Conservation (phyloP, 2,113 vertebrate genomes). For the Xiphophorus couchianus region DNA sequence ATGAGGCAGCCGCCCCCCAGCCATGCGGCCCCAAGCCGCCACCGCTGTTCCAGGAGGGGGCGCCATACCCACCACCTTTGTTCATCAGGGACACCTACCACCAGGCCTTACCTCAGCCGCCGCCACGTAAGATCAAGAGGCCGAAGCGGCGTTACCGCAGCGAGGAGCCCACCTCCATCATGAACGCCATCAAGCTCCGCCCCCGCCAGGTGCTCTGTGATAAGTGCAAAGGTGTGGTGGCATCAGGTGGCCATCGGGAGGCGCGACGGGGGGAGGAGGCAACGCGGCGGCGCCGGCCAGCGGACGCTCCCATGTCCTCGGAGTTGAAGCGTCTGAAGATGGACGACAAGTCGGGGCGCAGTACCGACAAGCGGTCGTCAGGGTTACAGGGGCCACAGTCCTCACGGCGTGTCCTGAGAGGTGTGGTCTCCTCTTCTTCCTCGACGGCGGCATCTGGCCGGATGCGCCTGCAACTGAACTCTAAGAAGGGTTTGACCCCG, state of each 20-base stretch:
- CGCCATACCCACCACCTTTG: slow-evolving; percentile 94
- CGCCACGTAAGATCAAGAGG: slow-evolving; percentile 94
- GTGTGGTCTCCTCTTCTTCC: slow-evolving; percentile 64
- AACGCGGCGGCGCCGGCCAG: slow-evolving; percentile 83
- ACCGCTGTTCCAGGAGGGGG: slow-evolving; percentile 95
- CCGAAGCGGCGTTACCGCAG: slow-evolving; percentile 94
- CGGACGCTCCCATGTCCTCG: slow-evolving; percentile 80
- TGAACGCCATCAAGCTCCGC: slow-evolving; percentile 97
- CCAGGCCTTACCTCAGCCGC: slow-evolving; percentile 98
- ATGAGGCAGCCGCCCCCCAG: slow-evolving; percentile 61
- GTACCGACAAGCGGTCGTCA: slow-evolving; percentile 76
- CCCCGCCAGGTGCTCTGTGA: slow-evolving; percentile 97
- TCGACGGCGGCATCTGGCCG: slow-evolving; percentile 82
- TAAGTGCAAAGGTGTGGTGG: slow-evolving; percentile 93
- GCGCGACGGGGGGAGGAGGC: slow-evolving; percentile 87
- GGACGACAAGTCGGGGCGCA: slow-evolving; percentile 85
- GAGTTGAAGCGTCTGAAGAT: slow-evolving; percentile 91
- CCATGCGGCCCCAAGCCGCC: slow-evolving; percentile 91
- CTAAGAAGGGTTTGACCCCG: slow-evolving; percentile 93
- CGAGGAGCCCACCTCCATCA: slow-evolving; percentile 97
- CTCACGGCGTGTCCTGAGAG: slow-evolving; percentile 83
- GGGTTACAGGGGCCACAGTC: slow-evolving; percentile 83
- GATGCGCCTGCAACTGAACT: slow-evolving; percentile 86
- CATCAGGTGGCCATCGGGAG: slow-evolving; percentile 83
- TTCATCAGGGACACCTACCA: slow-evolving; percentile 99